phyloP scores from a whole-genome alignment of 2,113 vertebrate species.

The Nematolebias whitei region DNA sequence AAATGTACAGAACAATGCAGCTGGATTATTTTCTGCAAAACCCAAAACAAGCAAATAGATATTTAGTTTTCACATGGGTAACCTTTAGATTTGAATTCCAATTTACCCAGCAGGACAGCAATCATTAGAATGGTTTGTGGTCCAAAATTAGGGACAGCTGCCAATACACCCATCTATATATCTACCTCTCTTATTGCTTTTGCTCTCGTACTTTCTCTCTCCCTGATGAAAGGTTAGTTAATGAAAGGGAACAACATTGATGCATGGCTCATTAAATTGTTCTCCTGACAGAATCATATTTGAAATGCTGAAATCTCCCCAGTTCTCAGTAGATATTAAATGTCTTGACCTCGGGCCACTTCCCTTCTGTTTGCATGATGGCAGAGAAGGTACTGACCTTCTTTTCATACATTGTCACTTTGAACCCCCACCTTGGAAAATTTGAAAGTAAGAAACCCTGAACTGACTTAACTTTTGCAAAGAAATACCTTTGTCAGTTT shows the following conservation, averaged over 20 bases:
- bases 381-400: constrained; percentile 18
- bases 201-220: constrained; percentile 33
- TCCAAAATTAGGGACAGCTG: constrained; percentile 63
- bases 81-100: constrained; percentile 61
- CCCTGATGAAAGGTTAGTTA: constrained; percentile 62
- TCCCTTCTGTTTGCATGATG: constrained; percentile 26
- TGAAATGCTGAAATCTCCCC: constrained; percentile 47
- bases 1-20: constrained; percentile 61
- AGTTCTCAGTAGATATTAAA: constrained; percentile 54
- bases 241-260: constrained; percentile 69
- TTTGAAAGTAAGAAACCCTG: constrained; percentile 12
- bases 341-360: constrained; percentile 39
- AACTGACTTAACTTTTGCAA: constrained; percentile 6
- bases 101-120: constrained; percentile 46
- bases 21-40: constrained; percentile 37
- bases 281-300: constrained; percentile 51
- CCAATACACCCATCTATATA: constrained; percentile 69
- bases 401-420: constrained; percentile 18
- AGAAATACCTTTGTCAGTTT: neutral
- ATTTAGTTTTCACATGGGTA: constrained; percentile 55
- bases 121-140: constrained; percentile 48
- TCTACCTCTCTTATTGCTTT: constrained; percentile 56
- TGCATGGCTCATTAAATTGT: constrained; percentile 59
- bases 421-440: constrained; percentile 18
- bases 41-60: constrained; percentile 51